These are phyloP conservation scores for Aricia artaxerxes DNA, from an alignment of 2,888 invertebrate species.

Conservation along the genomic window DNA sequence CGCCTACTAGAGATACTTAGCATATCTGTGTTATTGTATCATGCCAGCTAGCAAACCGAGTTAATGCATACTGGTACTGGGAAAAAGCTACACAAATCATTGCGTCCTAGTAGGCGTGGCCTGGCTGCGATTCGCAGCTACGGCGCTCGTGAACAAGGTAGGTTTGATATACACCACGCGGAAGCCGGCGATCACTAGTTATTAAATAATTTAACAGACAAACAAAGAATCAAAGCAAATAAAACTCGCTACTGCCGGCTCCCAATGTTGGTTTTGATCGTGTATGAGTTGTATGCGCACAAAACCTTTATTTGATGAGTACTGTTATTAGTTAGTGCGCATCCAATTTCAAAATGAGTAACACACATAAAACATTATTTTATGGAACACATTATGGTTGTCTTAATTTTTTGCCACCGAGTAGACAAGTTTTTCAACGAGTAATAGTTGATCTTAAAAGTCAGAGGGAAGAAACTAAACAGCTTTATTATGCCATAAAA, in stretches of 20 bases:
- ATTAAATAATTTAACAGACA: background rate
- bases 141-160: background rate
- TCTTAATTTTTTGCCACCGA: background rate
- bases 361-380: background rate
- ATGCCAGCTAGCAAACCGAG: too few species aligned
- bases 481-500: background rate
- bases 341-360: background rate
- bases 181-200: background rate
- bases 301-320: background rate
- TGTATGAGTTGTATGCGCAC: background rate
- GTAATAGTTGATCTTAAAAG: background rate
- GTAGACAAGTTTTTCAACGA: background rate
- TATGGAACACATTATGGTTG: background rate
- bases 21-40: background rate
- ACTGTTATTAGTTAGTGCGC: background rate
- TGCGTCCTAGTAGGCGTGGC: background rate
- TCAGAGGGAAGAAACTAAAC: background rate
- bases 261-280: background rate
- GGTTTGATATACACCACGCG: background rate
- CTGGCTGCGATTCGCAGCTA: background rate
- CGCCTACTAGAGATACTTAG: background rate
- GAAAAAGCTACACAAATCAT: background rate
- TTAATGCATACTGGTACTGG: too few species aligned
- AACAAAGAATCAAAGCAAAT: background rate
- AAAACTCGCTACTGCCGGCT: background rate